phyloP scores from a whole-genome alignment of 1,140 invertebrate species.

The Ridgeia piscesae region DNA sequence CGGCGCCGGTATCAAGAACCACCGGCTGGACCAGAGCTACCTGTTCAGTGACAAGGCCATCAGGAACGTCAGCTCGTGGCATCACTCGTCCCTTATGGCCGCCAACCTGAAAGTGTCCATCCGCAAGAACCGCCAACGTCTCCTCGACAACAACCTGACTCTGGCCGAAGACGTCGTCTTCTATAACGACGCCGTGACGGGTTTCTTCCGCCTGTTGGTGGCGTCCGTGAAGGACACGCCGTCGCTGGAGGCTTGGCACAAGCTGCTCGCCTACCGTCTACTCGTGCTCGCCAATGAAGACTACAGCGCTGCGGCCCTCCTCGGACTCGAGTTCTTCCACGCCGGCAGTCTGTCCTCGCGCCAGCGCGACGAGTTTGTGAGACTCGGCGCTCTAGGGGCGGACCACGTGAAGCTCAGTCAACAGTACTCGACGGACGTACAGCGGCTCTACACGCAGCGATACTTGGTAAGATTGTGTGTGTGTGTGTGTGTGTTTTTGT shows the following conservation, averaged over 20 bases:
- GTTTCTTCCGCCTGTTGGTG: neutral
- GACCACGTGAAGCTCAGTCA: neutral
- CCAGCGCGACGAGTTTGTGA: neutral
- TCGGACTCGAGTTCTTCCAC: neutral
- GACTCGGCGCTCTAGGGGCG: neutral
- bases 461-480: conserved; percentile 23
- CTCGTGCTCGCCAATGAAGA: conserved; percentile 16
- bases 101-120: neutral
- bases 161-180: conserved; percentile 10
- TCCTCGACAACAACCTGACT: neutral
- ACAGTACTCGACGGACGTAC: conserved; percentile 1
- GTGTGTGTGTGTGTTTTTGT: conserved; percentile 27
- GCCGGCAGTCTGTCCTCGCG: neutral
- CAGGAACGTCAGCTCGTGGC: neutral
- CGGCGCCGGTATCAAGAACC: neutral
- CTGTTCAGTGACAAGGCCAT: neutral
- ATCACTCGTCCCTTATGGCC: neutral
- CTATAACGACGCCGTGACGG: conserved; percentile 6
- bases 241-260: conserved; percentile 12
- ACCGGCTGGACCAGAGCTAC: neutral
- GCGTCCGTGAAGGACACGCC: neutral
- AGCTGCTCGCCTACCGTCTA: conserved; percentile 13
- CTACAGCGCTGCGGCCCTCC: conserved; percentile 8
- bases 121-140: neutral
- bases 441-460: neutral